Conservation (phyloP, 2,113 vertebrate species). For the Paradoxurus hermaphroditus region DNA sequence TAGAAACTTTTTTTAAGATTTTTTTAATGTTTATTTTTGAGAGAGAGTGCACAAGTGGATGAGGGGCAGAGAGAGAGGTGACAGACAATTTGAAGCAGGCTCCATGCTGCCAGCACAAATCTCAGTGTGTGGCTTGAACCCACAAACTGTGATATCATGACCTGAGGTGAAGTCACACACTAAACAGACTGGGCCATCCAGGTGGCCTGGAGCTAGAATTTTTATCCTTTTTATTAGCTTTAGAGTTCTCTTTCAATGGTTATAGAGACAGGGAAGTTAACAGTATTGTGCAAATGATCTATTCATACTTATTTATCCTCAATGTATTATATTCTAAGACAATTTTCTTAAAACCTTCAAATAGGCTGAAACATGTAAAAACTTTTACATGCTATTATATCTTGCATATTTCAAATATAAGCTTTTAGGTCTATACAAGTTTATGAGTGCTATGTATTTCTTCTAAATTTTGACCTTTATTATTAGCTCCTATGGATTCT, state of each 20-base stretch:
- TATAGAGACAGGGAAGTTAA: not conserved
- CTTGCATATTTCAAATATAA: not conserved
- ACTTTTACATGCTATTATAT: conserved; percentile 3
- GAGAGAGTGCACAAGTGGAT: no score
- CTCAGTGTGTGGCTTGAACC: no score
- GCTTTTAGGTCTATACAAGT: not conserved
- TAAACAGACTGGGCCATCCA: no score
- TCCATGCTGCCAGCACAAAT: no score
- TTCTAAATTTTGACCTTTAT: not conserved
- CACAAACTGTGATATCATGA: no score
- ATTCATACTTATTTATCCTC: not conserved
- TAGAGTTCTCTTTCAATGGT: not conserved
- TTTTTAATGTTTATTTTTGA: no score
- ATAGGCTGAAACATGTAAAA: not conserved
- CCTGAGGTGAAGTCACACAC: no score
- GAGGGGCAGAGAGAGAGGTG: no score
- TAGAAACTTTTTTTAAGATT: no score
- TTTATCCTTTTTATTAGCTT: not conserved
- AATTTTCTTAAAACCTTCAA: not conserved
- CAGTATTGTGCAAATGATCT: not conserved
- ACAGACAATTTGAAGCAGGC: no score
- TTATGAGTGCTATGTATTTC: not conserved
- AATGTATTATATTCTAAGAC: not conserved
- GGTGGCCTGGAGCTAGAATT: not conserved
- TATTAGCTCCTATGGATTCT: not conserved